Evolutionary conservation across 1,140 invertebrate genomes (phyloP).

Genomic region (Plectus sambesii): DNA sequence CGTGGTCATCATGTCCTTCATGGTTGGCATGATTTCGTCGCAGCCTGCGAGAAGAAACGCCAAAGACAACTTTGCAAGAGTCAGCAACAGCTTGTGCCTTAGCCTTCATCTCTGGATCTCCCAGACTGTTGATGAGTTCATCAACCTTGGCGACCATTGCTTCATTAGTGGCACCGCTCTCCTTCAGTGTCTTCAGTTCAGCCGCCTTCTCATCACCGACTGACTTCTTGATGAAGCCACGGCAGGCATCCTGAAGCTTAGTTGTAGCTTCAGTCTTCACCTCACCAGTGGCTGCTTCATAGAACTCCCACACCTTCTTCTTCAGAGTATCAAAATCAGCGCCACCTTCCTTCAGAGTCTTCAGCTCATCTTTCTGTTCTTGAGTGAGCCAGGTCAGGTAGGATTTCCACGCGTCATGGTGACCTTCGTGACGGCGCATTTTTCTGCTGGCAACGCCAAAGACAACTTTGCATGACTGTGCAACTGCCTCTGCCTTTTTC

Average conservation of each 20-base stretch:
- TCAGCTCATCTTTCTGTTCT: slow-evolving; percentile 8
- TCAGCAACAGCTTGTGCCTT: slow-evolving; percentile 2
- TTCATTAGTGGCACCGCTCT: not conserved
- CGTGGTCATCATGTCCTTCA: slow-evolving; percentile 23
- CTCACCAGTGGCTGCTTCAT: slow-evolving; percentile 10
- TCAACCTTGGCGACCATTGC: too few species aligned
- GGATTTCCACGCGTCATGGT: slow-evolving; percentile 17
- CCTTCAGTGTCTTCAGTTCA: slow-evolving; percentile 2
- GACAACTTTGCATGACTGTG: slow-evolving; percentile 17
- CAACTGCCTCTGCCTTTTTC: slow-evolving; percentile 15
- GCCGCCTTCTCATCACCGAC: slow-evolving; percentile 6
- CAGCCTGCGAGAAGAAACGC: not conserved
- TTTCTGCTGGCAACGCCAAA: slow-evolving; percentile 16
- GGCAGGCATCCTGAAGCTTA: slow-evolving; percentile 11
- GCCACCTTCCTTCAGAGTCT: slow-evolving; percentile 5
- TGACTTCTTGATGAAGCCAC: not conserved
- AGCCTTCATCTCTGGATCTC: not conserved
- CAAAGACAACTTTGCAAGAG: slow-evolving; percentile 7
- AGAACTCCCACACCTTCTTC: slow-evolving; percentile 17
- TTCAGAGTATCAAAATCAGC: slow-evolving; percentile 1
- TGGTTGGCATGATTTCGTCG: slow-evolving; percentile 17
- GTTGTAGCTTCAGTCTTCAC: slow-evolving; percentile 8
- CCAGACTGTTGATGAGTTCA: not conserved
- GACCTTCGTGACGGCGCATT: slow-evolving; percentile 8
- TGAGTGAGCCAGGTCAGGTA: slow-evolving; percentile 18